A percentile compares a stretch with the other conserved stretches of the same genome.
Conservation (phyloP, 2,888 invertebrate genomes). For the Drosophila birchii region DNA sequence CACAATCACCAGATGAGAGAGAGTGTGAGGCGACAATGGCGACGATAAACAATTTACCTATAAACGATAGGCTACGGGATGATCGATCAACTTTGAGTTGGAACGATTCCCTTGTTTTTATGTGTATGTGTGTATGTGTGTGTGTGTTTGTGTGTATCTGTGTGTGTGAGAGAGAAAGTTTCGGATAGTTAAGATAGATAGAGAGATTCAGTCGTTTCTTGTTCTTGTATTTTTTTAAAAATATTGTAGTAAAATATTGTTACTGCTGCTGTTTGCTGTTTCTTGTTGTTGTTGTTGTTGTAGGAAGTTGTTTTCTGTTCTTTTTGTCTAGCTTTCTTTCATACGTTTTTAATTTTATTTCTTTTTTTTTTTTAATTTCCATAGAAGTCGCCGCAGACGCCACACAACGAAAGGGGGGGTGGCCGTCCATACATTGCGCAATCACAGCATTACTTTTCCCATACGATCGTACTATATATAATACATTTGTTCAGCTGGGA, state of each 20-base stretch:
- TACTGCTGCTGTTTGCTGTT: constrained; percentile 44
- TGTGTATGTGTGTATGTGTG: constrained; percentile 24
- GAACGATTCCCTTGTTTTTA: constrained; percentile 26
- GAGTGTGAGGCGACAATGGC: constrained; percentile 79
- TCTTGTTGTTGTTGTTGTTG: constrained; percentile 42
- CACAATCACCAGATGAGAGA: constrained; percentile 82
- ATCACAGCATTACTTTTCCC: background rate
- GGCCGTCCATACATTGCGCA: constrained; percentile 3
- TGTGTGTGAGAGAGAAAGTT: constrained; percentile 39
- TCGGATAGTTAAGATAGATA: constrained; percentile 43
- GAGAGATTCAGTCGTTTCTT: constrained; percentile 55
- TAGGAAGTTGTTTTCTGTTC: constrained; percentile 47
- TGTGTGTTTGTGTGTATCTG: constrained; percentile 25
- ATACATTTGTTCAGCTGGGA: background rate
- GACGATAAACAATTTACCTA: constrained; percentile 58
- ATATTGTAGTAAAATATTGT: constrained; percentile 74
- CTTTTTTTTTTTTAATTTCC: background rate
- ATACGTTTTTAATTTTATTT: background rate
- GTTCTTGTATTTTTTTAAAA: constrained; percentile 57
- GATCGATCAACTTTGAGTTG: constrained; percentile 68
- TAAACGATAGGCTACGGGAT: constrained; percentile 22
- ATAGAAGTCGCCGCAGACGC: constrained; percentile 67
- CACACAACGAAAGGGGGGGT: constrained; percentile 69
- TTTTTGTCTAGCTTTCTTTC: constrained; percentile 19
- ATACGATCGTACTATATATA: background rate